These are phyloP conservation scores for Clarias gariepinus DNA, from an alignment of 2,113 vertebrate genomes.

Conservation along the genomic window DNA sequence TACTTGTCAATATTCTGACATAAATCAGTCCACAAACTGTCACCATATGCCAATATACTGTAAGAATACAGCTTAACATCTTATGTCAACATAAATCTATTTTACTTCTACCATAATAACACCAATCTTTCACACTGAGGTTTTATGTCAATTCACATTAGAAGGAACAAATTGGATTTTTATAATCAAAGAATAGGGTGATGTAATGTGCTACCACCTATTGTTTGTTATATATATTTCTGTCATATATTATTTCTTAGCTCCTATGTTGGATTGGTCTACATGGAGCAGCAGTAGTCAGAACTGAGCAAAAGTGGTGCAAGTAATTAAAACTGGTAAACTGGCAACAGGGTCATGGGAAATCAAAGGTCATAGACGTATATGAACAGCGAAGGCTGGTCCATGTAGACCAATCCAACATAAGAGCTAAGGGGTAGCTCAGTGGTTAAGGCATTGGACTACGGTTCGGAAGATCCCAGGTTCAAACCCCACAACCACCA, in stretches of 20 bases:
- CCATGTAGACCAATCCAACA: no score
- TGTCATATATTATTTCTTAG: not conserved
- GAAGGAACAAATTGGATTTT: not conserved
- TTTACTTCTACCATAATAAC: not conserved
- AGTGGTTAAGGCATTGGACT: no score
- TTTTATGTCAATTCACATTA: not conserved
- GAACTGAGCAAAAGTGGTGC: no score
- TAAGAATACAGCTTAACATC: not conserved
- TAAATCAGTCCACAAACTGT: not conserved
- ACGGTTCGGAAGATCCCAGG: no score
- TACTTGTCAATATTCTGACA: conserved; percentile 2
- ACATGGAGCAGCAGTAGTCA: no score
- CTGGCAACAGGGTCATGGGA: no score
- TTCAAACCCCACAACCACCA: no score
- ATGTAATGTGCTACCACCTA: not conserved
- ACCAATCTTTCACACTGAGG: not conserved
- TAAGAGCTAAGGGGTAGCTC: no score
- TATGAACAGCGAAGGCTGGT: no score
- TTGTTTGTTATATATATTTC: not conserved
- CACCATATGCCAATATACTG: not conserved
- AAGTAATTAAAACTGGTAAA: no score
- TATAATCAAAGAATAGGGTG: not conserved
- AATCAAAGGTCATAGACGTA: no score
- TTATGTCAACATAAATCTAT: not conserved
- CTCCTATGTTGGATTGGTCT: no score